Conservation (phyloP, 1,140 invertebrate species). For the Lepidurus packardi region DNA sequence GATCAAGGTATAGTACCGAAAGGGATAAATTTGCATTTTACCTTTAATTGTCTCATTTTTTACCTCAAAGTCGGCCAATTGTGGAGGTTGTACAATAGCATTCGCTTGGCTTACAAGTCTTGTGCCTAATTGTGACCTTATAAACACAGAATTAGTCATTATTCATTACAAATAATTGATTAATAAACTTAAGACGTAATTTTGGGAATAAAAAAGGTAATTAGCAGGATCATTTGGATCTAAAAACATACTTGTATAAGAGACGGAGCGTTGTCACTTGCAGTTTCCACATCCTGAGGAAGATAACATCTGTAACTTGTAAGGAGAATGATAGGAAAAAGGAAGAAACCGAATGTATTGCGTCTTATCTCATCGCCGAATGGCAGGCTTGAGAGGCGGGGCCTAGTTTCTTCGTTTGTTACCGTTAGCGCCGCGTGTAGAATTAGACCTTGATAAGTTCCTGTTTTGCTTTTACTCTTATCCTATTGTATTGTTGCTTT, state of each 20-base stretch:
- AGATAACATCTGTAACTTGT: background rate
- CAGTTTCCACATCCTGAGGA: background rate
- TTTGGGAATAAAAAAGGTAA: background rate
- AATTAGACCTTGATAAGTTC: background rate
- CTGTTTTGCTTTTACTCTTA: background rate
- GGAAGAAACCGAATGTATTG: background rate
- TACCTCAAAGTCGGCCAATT: conserved; percentile 62
- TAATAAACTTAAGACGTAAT: background rate
- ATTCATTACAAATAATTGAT: background rate
- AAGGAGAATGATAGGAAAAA: background rate
- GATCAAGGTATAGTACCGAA: conserved; percentile 23
- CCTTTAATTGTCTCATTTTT: conserved; percentile 72
- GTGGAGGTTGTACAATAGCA: conserved; percentile 52
- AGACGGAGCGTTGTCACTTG: background rate
- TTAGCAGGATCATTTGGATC: no score
- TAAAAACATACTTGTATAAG: background rate
- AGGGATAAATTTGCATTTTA: conserved; percentile 36
- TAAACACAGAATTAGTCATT: background rate
- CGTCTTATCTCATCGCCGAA: background rate
- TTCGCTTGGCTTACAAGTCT: background rate
- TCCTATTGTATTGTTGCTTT: background rate
- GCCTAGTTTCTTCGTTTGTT: background rate
- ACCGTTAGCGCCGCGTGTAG: background rate
- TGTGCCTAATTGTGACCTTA: background rate
- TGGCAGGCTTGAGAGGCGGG: background rate